Conservation (phyloP, 2,888 invertebrate genomes). For the Drosophila conformis region DNA sequence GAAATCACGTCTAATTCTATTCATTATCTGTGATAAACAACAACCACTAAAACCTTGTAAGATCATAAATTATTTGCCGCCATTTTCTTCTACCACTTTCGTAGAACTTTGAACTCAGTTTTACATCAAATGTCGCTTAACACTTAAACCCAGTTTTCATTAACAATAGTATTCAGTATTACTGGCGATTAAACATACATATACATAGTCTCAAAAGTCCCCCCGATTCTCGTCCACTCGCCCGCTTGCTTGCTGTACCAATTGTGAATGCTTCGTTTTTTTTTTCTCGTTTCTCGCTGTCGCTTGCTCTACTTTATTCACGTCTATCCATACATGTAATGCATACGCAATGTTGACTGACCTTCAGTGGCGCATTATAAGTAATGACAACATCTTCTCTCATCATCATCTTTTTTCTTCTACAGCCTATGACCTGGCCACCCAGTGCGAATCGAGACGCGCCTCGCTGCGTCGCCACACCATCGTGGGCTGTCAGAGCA, state of each 20-base stretch:
- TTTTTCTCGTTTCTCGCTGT: constrained; percentile 14
- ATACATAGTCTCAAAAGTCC: background rate
- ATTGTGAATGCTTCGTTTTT: constrained; percentile 33
- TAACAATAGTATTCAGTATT: background rate
- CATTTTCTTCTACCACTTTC: background rate
- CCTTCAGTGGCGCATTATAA: constrained; percentile 31
- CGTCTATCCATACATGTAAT: constrained; percentile 19
- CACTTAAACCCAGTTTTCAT: background rate
- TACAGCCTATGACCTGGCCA: constrained; percentile 92
- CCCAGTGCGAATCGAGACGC: constrained; percentile 91
- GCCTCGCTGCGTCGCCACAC: constrained; percentile 89
- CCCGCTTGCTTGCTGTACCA: constrained; percentile 37
- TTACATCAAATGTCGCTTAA: background rate
- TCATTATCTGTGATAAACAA: background rate
- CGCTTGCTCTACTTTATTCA: constrained; percentile 34
- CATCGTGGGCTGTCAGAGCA: constrained; percentile 87
- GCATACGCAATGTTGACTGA: constrained; percentile 47
- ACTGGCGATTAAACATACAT: background rate
- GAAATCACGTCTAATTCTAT: background rate
- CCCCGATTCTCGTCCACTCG: background rate
- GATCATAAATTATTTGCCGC: background rate
- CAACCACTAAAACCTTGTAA: background rate
- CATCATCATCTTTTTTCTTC: constrained; percentile 25
- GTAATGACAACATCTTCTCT: constrained; percentile 31
- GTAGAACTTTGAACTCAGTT: background rate